A percentile compares a stretch with the other conserved stretches of the same genome.
phyloP scores from a whole-genome alignment of 2,113 vertebrate species.

The Dicentrarchus labrax region DNA sequence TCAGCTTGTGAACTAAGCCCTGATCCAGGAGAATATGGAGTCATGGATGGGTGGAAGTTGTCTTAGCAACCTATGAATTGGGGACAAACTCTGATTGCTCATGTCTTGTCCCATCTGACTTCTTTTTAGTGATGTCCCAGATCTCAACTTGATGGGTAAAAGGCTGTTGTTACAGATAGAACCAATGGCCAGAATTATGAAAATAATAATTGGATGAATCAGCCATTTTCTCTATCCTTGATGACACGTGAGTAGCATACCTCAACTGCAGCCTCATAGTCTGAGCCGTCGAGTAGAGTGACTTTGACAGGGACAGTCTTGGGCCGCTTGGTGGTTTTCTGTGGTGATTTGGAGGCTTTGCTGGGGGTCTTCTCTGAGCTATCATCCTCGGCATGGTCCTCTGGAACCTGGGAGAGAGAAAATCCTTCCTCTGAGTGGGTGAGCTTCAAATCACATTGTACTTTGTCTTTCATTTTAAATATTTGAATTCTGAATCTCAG shows the following conservation, averaged over 20 bases:
- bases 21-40: neutral
- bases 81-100: neutral
- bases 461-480: slow-evolving; percentile 18
- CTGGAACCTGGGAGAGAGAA: slow-evolving; percentile 76
- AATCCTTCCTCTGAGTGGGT: slow-evolving; percentile 49
- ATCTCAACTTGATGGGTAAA: neutral
- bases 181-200: neutral
- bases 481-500: slow-evolving; percentile 10
- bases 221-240: neutral
- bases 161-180: neutral
- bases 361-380: slow-evolving; percentile 96
- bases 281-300: slow-evolving; percentile 92
- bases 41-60: neutral
- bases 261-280: slow-evolving; percentile 95
- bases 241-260: slow-evolving; percentile 74
- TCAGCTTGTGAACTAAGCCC: neutral
- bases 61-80: neutral
- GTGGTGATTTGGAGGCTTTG: slow-evolving; percentile 96
- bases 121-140: neutral
- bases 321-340: slow-evolving; percentile 92
- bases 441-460: neutral
- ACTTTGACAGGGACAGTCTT: slow-evolving; percentile 94
- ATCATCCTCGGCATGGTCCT: slow-evolving; percentile 91
- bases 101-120: neutral
- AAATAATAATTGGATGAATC: no score